These are phyloP conservation scores for Ericerus pela DNA, from an alignment of 1,140 invertebrate genomes.

Conservation along the genomic window DNA sequence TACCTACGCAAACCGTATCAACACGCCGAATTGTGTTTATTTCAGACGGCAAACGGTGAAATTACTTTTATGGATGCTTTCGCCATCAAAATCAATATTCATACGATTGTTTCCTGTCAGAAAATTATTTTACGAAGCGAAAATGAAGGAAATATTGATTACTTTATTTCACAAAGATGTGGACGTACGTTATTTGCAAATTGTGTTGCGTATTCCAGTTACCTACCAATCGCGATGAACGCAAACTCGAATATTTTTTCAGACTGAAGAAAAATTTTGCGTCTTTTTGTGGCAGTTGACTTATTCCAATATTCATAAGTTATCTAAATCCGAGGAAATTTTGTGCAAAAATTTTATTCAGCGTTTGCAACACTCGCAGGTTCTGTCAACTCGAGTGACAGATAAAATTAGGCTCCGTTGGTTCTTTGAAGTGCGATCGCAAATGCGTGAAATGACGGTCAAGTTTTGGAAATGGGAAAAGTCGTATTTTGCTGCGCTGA, in stretches of 20 bases:
- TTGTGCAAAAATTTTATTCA: slow-evolving; percentile 34
- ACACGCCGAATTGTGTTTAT: slow-evolving; percentile 9
- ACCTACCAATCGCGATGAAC: no score
- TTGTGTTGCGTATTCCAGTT: no score
- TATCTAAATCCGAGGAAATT: slow-evolving; percentile 33
- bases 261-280: slow-evolving; percentile 36
- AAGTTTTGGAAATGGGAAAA: slow-evolving; percentile 14
- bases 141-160: slow-evolving; percentile 34
- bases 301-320: slow-evolving; percentile 23
- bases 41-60: slow-evolving; percentile 35
- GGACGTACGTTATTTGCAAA: slow-evolving; percentile 28
- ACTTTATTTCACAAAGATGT: slow-evolving; percentile 33
- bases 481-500: slow-evolving; percentile 18
- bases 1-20: no score
- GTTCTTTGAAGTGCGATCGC: slow-evolving; percentile 17
- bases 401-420: slow-evolving; percentile 16
- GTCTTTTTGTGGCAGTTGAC: slow-evolving; percentile 37
- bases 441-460: slow-evolving; percentile 7
- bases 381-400: slow-evolving; percentile 19
- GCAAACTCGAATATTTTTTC: slow-evolving; percentile 15
- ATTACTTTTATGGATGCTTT: slow-evolving; percentile 40
- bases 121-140: slow-evolving; percentile 35
- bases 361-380: slow-evolving; percentile 32
- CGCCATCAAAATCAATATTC: slow-evolving; percentile 35
- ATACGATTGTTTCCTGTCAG: slow-evolving; percentile 37